phyloP scores from a whole-genome alignment of 1,140 invertebrate genomes.

The Leptopilina clavipes region DNA sequence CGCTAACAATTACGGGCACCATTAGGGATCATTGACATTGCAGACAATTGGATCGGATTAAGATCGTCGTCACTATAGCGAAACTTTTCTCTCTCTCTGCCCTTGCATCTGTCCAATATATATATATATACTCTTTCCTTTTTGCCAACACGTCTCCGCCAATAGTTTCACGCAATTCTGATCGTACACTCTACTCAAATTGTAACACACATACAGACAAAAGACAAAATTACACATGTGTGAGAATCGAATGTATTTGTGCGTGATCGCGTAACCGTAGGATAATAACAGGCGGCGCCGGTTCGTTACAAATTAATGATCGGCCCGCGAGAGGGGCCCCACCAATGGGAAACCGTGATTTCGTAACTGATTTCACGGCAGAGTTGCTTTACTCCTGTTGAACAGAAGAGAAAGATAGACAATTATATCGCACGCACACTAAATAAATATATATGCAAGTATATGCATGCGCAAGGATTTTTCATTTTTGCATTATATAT shows the following conservation, averaged over 20 bases:
- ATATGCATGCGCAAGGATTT: constrained; percentile 41
- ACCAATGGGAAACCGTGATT: constrained; percentile 65
- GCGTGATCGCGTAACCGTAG: constrained; percentile 64
- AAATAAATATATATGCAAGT: not conserved
- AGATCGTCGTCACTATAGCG: constrained; percentile 6
- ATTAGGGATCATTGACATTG: constrained; percentile 32
- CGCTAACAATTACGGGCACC: constrained; percentile 28
- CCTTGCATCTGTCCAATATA: not conserved
- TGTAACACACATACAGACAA: not conserved
- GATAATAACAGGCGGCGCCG: constrained; percentile 67
- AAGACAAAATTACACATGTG: not conserved
- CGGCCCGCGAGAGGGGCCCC: constrained; percentile 55
- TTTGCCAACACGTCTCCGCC: not conserved
- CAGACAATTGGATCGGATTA: constrained; percentile 33
- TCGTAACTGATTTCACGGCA: constrained; percentile 70
- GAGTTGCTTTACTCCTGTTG: constrained; percentile 51
- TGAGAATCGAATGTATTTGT: constrained; percentile 38
- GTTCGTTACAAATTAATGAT: constrained; percentile 73
- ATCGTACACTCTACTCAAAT: not conserved
- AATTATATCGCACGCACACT: constrained; percentile 29
- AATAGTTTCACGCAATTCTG: not conserved
- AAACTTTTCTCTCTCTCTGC: not conserved
- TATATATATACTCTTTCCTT: not conserved
- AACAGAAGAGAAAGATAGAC: not conserved
- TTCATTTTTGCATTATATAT: constrained; percentile 62